Evolutionary conservation across 1,140 invertebrate genomes (phyloP).

Genomic region (Bombus confusus): DNA sequence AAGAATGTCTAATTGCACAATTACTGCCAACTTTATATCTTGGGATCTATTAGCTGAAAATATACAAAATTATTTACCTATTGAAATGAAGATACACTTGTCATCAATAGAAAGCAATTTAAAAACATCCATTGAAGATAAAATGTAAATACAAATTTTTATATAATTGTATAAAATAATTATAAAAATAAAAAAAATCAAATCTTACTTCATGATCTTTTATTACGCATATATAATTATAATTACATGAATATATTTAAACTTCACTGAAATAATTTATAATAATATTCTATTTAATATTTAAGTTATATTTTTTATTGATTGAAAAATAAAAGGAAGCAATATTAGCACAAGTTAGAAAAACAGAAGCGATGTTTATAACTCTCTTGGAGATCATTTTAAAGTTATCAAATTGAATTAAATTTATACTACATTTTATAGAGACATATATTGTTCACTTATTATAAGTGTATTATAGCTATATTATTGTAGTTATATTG

Average conservation of each 20-base stretch:
- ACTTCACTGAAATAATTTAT: neutral
- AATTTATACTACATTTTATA: too few relatives aligned
- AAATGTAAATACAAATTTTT: slow-evolving; percentile 63
- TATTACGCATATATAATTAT: neutral
- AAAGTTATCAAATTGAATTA: too few relatives aligned
- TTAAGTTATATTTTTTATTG: neutral
- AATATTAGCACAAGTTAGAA: too few relatives aligned
- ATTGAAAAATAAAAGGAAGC: too few relatives aligned
- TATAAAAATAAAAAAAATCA: neutral
- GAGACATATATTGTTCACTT: too few relatives aligned
- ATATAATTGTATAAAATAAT: neutral
- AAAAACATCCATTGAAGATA: slow-evolving; percentile 43
- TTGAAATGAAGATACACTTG: slow-evolving; percentile 74
- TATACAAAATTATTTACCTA: slow-evolving; percentile 62
- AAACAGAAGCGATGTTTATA: too few relatives aligned
- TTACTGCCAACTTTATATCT: slow-evolving; percentile 60
- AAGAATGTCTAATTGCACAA: slow-evolving; percentile 50
- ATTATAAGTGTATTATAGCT: too few relatives aligned
- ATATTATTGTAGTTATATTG: too few relatives aligned
- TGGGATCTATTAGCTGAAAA: slow-evolving; percentile 71
- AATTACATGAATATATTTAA: neutral
- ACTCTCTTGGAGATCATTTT: too few relatives aligned
- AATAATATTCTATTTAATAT: neutral
- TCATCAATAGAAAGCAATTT: slow-evolving; percentile 55
- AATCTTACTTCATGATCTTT: neutral